Evolutionary conservation across 2,113 vertebrate genomes (phyloP).

Genomic region (Odocoileus virginianus): DNA sequence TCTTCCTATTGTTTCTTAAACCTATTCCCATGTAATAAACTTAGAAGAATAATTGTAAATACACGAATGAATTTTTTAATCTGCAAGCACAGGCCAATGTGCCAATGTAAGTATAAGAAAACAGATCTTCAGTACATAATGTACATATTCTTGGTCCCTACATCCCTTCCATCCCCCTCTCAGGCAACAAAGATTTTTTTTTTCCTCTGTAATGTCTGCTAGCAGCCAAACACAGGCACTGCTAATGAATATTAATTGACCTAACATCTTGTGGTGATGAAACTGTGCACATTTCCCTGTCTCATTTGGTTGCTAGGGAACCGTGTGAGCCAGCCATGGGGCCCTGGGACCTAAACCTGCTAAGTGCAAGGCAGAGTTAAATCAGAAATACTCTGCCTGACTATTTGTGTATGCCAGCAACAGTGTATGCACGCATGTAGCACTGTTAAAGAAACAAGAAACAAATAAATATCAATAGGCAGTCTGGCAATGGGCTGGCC

Average conservation of each 20-base stretch:
- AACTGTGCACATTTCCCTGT: conserved; percentile 73
- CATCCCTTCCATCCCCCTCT: background rate
- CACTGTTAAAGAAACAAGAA: conserved; percentile 43
- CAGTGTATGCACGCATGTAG: background rate
- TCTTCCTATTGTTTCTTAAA: conserved; percentile 21
- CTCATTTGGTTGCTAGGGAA: conserved; percentile 84
- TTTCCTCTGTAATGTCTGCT: background rate
- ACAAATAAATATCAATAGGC: conserved; percentile 43
- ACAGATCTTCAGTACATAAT: background rate
- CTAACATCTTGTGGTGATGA: conserved; percentile 73
- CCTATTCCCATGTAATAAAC: background rate
- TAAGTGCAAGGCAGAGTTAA: conserved; percentile 65
- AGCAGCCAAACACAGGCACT: conserved; percentile 51
- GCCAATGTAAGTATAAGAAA: background rate
- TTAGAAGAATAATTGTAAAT: background rate
- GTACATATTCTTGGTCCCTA: background rate
- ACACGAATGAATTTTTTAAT: background rate
- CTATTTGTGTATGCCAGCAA: conserved; percentile 58
- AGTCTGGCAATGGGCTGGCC: background rate
- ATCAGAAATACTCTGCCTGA: conserved; percentile 66
- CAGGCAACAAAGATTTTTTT: conserved; percentile 55
- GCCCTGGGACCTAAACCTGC: conserved; percentile 65
- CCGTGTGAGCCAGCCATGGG: conserved; percentile 70
- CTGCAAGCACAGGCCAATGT: background rate
- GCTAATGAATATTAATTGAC: conserved; percentile 82